Evolutionary conservation across 2,888 invertebrate species (phyloP).

Genomic region (Ellobium chinense): DNA sequence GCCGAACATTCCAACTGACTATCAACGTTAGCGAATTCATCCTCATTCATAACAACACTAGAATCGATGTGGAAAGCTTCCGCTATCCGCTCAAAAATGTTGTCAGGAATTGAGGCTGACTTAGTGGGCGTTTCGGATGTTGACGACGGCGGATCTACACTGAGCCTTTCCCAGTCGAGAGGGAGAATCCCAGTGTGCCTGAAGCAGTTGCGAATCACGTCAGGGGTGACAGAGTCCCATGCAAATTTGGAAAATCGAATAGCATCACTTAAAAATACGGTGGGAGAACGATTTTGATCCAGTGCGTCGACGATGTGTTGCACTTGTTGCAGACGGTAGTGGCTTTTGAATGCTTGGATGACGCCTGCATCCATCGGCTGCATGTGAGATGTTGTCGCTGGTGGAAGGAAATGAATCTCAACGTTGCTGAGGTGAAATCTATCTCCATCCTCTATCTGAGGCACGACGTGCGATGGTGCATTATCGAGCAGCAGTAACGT

Average conservation of each 20-base stretch:
- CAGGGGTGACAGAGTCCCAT: constrained; percentile 20
- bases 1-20: not conserved
- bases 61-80: constrained; percentile 14
- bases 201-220: constrained; percentile 22
- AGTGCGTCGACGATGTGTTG: constrained; percentile 8
- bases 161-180: not conserved
- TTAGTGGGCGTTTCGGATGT: not conserved
- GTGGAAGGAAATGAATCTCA: not conserved
- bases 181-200: constrained; percentile 22
- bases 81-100: constrained; percentile 8
- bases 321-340: not conserved
- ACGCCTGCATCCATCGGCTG: not conserved
- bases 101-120: not conserved
- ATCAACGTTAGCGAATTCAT: constrained; percentile 7
- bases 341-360: not conserved
- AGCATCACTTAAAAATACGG: constrained; percentile 22
- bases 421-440: not conserved
- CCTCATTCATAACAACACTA: constrained; percentile 14
- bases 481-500: constrained; percentile 40
- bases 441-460: not conserved
- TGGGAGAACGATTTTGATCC: constrained; percentile 14
- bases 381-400: not conserved
- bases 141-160: not conserved
- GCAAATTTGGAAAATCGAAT: constrained; percentile 20
- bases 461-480: not conserved